Conservation (phyloP, 2,888 invertebrate species). For the Allolobophora icterica region DNA sequence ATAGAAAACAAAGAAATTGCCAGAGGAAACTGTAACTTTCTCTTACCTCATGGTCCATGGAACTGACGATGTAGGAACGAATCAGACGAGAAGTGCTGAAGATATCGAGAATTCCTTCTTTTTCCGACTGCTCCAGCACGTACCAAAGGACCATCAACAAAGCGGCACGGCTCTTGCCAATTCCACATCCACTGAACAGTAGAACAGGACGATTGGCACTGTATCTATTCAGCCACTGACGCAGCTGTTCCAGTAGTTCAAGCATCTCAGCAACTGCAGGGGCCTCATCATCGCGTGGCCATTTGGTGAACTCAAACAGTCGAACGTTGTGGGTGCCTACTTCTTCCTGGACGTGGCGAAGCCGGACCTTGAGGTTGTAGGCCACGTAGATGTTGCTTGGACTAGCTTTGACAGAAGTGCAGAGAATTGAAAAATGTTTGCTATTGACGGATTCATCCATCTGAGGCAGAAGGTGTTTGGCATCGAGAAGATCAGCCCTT, state of each 20-base stretch:
- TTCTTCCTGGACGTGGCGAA: not conserved
- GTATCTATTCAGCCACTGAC: slow-evolving; percentile 23
- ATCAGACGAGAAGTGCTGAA: slow-evolving; percentile 35
- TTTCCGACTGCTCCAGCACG: slow-evolving; percentile 36
- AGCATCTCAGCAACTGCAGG: not conserved
- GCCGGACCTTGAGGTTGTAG: slow-evolving; percentile 22
- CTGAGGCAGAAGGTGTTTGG: slow-evolving; percentile 14
- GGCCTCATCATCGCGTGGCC: slow-evolving; percentile 15
- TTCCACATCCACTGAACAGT: slow-evolving; percentile 26
- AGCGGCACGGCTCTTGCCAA: slow-evolving; percentile 7
- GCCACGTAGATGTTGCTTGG: not conserved
- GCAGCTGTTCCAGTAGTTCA: slow-evolving; percentile 18
- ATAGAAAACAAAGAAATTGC: not conserved
- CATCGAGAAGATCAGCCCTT: not conserved
- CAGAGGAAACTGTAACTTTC: not conserved
- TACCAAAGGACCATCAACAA: slow-evolving; percentile 36
- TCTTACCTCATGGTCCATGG: slow-evolving; percentile 31
- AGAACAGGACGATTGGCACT: slow-evolving; percentile 10
- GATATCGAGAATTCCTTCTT: slow-evolving; percentile 35
- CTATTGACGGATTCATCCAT: not conserved
- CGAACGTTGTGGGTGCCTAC: not conserved
- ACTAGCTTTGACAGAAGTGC: not conserved
- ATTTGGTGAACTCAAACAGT: slow-evolving; percentile 31
- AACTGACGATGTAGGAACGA: slow-evolving; percentile 32
- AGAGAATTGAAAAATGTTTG: slow-evolving; percentile 1